Percentiles rank a stretch among this genome's conserved stretches.
These are phyloP conservation scores for Osmerus eperlanus DNA, from an alignment of 2,113 vertebrate species.

Conservation along the genomic window DNA sequence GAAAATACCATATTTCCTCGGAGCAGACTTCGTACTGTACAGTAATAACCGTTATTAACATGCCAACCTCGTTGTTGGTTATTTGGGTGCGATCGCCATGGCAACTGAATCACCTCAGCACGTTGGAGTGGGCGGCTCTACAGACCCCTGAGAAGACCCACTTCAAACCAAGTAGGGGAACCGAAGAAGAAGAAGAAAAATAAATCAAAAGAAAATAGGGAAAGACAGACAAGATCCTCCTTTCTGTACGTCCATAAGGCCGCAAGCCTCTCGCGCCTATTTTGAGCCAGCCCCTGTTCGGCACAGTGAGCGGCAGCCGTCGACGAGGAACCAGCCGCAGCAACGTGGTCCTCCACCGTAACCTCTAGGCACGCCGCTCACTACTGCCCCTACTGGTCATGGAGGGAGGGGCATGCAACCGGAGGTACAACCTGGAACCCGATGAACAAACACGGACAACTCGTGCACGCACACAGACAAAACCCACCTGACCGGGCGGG, in stretches of 20 bases:
- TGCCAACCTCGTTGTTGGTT: slow-evolving; percentile 62
- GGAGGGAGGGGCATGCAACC: no score
- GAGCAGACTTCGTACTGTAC: slow-evolving; percentile 51
- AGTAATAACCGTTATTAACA: slow-evolving; percentile 73
- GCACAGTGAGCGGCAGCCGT: no score
- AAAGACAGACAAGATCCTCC: not conserved
- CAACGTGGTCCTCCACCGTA: no score
- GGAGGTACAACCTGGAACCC: no score
- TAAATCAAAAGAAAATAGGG: slow-evolving; percentile 9
- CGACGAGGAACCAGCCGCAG: no score
- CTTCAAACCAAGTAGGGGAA: slow-evolving; percentile 45
- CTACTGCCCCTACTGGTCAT: no score
- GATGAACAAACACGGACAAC: not conserved
- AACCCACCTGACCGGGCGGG: not conserved
- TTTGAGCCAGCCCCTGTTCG: no score
- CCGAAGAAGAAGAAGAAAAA: slow-evolving; percentile 26
- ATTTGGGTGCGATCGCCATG: slow-evolving; percentile 70
- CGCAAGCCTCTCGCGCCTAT: no score
- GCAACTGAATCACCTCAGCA: slow-evolving; percentile 66
- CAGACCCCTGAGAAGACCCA: slow-evolving; percentile 42
- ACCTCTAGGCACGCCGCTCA: no score
- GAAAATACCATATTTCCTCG: slow-evolving; percentile 53
- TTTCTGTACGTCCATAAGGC: no score
- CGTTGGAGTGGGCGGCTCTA: slow-evolving; percentile 52
- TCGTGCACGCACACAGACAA: not conserved